Base-by-base conservation (phyloP, 2,888 invertebrate genomes). In the Ennomos erosarius region DNA sequence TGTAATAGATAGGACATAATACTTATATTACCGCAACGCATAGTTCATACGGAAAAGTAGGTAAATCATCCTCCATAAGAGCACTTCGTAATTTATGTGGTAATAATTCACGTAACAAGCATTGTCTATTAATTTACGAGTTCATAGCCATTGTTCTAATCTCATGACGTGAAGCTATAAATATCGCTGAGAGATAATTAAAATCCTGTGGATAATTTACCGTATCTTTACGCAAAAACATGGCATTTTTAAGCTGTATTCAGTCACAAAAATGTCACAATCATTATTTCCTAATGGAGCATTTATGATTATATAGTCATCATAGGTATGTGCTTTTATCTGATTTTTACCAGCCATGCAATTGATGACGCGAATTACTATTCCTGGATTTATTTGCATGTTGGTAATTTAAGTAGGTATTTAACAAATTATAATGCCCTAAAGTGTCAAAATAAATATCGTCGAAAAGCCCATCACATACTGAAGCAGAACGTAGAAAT, bases 111-210 rank as follows among this genome's bases (percentile, higher is more conserved):
- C 13, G 38, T 55, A 39, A 49, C 44, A 38, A 26, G 43, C 49
- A 49, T 55, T 55, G 55, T 55, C 44, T 55, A 42, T 44, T 47
- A 40, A 54, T 40, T 40, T 54, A 54, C 46, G 47, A 47, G 43
- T 37, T 38, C 43, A 45, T 55, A 55, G 44, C 49, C 57, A 47
- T 57, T 51, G 51, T 51, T 56, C 50, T 16, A 34, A 51, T 45
- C 45, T 50, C 45, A 55, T 55, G 43, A 56, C 52, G 52, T 48
- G 43, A 58, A 36, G 53, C 16, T 34, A 49, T 48, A 45, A 44
- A 49, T 59, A 53, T 42, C 35, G 8, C 45, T 40, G 33, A 12
- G 51, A 40, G 42, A n/a, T 34, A 49, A 49, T 50, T 56, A 56
- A 44, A 38, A 44, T 48, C 26, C 10, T 36, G 38, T 12, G 34